Evolutionary conservation across 2,888 invertebrate genomes (phyloP).

Genomic region (Keiferia lycopersicella): DNA sequence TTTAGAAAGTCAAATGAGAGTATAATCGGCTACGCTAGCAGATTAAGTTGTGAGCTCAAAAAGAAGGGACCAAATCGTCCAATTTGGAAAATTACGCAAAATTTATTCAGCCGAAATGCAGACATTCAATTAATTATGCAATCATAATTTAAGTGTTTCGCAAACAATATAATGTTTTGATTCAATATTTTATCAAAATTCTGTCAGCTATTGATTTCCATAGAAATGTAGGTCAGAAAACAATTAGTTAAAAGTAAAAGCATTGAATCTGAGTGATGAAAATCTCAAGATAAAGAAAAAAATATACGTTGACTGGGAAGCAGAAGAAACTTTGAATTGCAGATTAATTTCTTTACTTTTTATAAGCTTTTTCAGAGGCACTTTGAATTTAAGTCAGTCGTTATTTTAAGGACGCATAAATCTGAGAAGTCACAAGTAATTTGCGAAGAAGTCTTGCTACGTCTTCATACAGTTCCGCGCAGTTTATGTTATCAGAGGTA

Average conservation of each 20-base stretch:
- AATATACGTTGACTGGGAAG: constrained; percentile 40
- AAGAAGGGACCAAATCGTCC: constrained; percentile 1
- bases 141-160: constrained; percentile 16
- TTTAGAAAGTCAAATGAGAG: constrained; percentile 51
- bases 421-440: constrained; percentile 35
- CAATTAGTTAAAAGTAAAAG: background rate
- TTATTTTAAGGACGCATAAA: constrained; percentile 52
- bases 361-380: constrained; percentile 61
- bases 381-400: constrained; percentile 59
- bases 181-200: background rate
- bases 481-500: background rate
- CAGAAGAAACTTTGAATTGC: constrained; percentile 66
- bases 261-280: constrained; percentile 1
- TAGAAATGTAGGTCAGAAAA: too few species aligned
- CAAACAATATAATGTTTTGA: constrained; percentile 5
- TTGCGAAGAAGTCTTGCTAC: constrained; percentile 9
- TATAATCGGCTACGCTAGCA: constrained; percentile 21
- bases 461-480: background rate
- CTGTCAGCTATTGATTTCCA: background rate
- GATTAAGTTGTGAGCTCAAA: constrained; percentile 16
- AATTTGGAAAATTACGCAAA: constrained; percentile 19
- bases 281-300: constrained; percentile 11
- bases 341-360: constrained; percentile 71
- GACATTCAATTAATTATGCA: constrained; percentile 23
- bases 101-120: constrained; percentile 21